Evolutionary conservation across 2,797 vertebrate genomes (phyloP).

Genomic region (Hyperoplus lanceolatus): DNA sequence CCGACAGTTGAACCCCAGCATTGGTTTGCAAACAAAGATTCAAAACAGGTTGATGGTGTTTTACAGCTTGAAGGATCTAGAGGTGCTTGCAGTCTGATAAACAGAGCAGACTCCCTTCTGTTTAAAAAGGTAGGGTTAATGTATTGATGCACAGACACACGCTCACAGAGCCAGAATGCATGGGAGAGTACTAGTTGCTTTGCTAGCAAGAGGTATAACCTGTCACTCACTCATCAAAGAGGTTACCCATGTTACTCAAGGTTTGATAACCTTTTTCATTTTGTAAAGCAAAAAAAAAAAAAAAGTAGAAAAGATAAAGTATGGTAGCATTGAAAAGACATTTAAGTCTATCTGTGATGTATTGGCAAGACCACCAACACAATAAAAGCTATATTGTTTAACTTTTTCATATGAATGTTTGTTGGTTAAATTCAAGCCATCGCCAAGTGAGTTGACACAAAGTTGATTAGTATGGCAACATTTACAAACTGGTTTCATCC

Average conservation of each 20-base stretch:
- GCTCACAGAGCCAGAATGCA: background rate
- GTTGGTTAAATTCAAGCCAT: too few species aligned
- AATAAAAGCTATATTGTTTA: background rate
- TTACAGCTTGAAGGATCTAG: background rate
- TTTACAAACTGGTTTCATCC: too few species aligned
- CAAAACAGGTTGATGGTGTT: conserved; percentile 7
- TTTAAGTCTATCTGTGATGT: conserved; percentile 10
- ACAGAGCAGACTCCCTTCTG: background rate
- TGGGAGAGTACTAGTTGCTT: conserved; percentile 12
- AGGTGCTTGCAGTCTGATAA: conserved; percentile 9
- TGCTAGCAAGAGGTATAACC: conserved; percentile 4
- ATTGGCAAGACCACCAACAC: conserved; percentile 6
- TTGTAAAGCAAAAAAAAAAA: conserved; percentile 17
- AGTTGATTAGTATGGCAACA: too few species aligned
- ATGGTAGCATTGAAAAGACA: background rate
- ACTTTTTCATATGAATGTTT: too few species aligned
- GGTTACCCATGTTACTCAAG: background rate
- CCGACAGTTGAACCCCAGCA: conserved; percentile 1
- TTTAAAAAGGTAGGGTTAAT: conserved; percentile 17
- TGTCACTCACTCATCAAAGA: conserved; percentile 28
- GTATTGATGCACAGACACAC: background rate
- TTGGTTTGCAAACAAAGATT: background rate
- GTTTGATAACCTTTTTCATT: conserved; percentile 23
- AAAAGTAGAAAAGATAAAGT: background rate
- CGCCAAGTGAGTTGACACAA: too few species aligned